Evolutionary conservation across 2,888 invertebrate genomes (phyloP), one percentile per base, ranked within the genome.

Genomic region (Tetramorium bicarinatum): DNA sequence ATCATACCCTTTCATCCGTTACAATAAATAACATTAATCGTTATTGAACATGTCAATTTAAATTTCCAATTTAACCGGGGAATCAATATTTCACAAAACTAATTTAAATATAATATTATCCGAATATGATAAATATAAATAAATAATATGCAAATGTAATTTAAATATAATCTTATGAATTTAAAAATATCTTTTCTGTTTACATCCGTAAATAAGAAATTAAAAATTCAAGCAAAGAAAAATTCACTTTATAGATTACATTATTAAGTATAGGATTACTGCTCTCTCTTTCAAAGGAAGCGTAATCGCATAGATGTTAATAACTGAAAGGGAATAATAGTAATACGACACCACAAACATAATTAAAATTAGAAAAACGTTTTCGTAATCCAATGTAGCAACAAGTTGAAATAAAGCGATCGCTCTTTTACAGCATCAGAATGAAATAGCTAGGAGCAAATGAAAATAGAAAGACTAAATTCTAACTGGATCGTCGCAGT

Each of bases 11-110:
- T 66, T 75, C 67, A 52, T 69, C 64, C 38, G 38, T 76, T 69
- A 67, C 29, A n/a, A 52, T 38, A 69, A 69, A 76, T 52, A 69
- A 76, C 25, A 69, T 69, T 69, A 77, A 77, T 69, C 72, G 41
- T 77, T 69, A 69, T 25, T 69, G 41, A 77, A 41, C 29, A 71
- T 41, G 52, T 69, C 77, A 47, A 62, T 67, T 49, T 41, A 69
- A 69, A 69, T 71, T 69, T 77, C 52, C 77, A 77, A 77, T 77
- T 77, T 54, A 41, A 38, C 29, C 25, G 21, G 6, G 47, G 75
- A 66, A 49, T 44, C 56, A n/a, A 76, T 69, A 76, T 69, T 52
- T 52, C n/a, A 34, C 21, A 25, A 49, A 69, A 76, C 49, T 52
- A 69, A 76, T 69, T 76, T 69, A 69, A 76, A 69, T 41, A 41